Evolutionary conservation across 92 coral and sea anemone genomes (phyloP).

Genomic region (Zoanthus sansibaricus): DNA sequence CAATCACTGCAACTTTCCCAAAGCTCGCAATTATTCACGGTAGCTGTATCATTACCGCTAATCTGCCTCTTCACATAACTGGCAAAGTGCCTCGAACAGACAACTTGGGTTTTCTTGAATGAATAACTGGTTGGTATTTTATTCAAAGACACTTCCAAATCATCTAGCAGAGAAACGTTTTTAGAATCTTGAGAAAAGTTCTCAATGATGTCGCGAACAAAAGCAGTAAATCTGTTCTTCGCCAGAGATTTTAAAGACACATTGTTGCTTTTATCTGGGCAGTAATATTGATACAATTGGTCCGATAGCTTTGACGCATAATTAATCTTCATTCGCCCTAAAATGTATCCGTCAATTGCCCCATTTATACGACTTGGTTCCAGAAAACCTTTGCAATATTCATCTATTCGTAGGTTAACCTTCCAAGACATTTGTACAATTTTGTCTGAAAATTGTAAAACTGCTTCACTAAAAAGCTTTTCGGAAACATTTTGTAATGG

Average conservation of each 20-base stretch:
- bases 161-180: background rate
- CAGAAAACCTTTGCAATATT: constrained; percentile 37
- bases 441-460: constrained; percentile 21
- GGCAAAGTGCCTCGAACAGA: constrained; percentile 43
- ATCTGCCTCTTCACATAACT: constrained; percentile 25
- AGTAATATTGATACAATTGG: constrained; percentile 52
- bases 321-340: constrained; percentile 36
- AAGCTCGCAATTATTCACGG: constrained; percentile 24
- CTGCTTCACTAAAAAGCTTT: constrained; percentile 27
- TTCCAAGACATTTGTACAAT: constrained; percentile 51
- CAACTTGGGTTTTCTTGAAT: background rate
- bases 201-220: constrained; percentile 13
- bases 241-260: background rate
- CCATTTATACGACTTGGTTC: constrained; percentile 44
- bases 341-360: constrained; percentile 59
- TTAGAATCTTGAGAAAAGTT: background rate
- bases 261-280: constrained; percentile 25
- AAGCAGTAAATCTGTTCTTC: constrained; percentile 33
- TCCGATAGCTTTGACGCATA: constrained; percentile 49
- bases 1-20: constrained; percentile 60
- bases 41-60: background rate
- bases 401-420: background rate
- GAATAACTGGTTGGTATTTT: background rate
- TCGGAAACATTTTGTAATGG: background rate
- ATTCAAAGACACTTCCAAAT: background rate